Evolutionary conservation across 2,888 invertebrate species (phyloP), one percentile per base, ranked within the genome.

Genomic region (Drosophila hamatofila): DNA sequence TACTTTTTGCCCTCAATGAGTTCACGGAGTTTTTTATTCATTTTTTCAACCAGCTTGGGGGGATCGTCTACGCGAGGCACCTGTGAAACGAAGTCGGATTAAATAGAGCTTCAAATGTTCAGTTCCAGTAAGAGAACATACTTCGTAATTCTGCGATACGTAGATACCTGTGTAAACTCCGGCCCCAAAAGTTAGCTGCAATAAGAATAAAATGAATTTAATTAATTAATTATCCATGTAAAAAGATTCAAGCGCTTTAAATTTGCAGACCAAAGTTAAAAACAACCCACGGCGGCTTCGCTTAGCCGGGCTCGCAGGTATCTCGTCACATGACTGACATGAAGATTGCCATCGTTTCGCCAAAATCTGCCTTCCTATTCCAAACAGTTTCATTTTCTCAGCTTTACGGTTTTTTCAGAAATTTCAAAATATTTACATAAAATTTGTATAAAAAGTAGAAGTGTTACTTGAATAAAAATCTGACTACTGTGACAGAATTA

Each of bases 31-130:
- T 86, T 86, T 27, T 78, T 69, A 55, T 89, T 86, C 18, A 79
- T 8, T 21, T 95, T 96, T 75, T 96, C 95, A 88, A 95, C 93
- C 83, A 97, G 91, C 81, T 95, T 95, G 70, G 94, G 93, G 5
- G 98, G 98, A 81, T 97, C 96, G 93, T 97, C 97, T 7, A 98
- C 96, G 91, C 96, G 95, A 9, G 97, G 97, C 76, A 97, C 94
- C 97, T 98, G 93, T 64, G 94, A 35, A 33, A 7, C 12, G 8
- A 7, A 8, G 14, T 12, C n/a, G 6, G 7, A 33, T 23, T 16
- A 14, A 3, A 12, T 2, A 11, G 1, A 9, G 11, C n/a, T 11
- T 5, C 2, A 1, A 2, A 9, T 25, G 18, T 9, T 14, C 1
- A 16, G 8, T 11, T 16, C 41, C 18, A 8, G 0, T 7, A 55